Evolutionary conservation across 2,113 vertebrate genomes (phyloP).

Genomic region (Lophochroa leadbeateri): DNA sequence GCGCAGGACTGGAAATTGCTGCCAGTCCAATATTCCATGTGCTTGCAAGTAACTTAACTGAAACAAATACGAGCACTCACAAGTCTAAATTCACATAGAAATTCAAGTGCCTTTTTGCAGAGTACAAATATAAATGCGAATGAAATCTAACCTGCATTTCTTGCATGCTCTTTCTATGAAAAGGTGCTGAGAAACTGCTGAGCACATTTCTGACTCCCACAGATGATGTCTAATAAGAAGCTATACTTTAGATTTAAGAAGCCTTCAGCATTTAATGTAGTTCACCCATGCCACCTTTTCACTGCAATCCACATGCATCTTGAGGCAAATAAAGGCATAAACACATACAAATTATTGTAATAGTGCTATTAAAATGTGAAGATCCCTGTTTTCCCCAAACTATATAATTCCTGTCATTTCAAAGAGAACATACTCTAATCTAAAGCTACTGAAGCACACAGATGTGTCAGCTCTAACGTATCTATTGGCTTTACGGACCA

Average conservation of each 20-base stretch:
- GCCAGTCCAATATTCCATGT: neutral
- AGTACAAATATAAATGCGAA: neutral
- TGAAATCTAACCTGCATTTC: neutral
- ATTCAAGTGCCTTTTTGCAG: neutral
- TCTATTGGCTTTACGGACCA: neutral
- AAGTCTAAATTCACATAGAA: neutral
- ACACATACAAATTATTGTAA: neutral
- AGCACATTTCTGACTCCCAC: neutral
- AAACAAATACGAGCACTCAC: rapidly evolving
- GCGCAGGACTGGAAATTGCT: neutral
- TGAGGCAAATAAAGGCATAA: neutral
- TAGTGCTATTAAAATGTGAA: neutral
- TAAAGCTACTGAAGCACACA: constrained; percentile 49
- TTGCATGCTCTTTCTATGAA: neutral
- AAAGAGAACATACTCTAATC: constrained; percentile 3
- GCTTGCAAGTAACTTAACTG: neutral
- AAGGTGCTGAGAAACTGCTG: neutral
- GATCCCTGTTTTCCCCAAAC: neutral
- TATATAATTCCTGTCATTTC: neutral
- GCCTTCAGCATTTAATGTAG: neutral
- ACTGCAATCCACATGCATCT: neutral
- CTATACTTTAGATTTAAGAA: neutral
- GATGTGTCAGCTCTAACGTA: neutral
- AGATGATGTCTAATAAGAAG: neutral
- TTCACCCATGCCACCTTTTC: neutral